Evolutionary conservation across 2,888 invertebrate genomes (phyloP), one percentile per base, ranked within the genome.

Genomic region (Parapristionchus giblindavisi): DNA sequence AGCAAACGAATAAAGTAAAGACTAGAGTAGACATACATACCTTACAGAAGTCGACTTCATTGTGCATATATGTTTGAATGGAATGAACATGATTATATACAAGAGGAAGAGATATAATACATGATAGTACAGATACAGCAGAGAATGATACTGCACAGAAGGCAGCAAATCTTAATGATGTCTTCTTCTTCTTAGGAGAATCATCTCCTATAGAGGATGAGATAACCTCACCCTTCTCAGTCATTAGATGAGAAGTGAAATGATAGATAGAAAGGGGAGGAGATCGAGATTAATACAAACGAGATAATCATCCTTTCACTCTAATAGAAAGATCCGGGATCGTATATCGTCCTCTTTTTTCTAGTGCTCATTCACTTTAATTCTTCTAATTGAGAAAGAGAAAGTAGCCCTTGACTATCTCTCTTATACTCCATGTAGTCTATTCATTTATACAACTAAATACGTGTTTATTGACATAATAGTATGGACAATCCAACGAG

Each of bases 31-130:
- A n/a, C 43, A 8, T 14, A 14, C 8, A 60, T 60, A 86, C 87
- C 83, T 87, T 87, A 80, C 87, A 87, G 77, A 87, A 87, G 72
- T 88, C 87, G 38, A 88, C 87, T 76, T 88, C 88, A 65, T 84
- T 88, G 77, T 86, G 87, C 88, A 88, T 88, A 76, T 83, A 87
- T 51, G 85, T 83, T 77, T 88, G 88, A 40, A 87, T 81, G 56
- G 78, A 80, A 76, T 88, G 87, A 21, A 88, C 87, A 78, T 88
- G 86, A 76, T 84, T 83, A 81, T 88, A 88, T 36, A 88, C 87
- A 29, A 88, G 80, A n/a, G 88, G 88, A 32, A 88, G 80, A 63
- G 86, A 87, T 74, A 88, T 83, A 48, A 84, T 81, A 75, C 87
- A 86, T 11, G 87, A 83, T 32, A 87, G 73, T 34, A 87, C 83